phyloP scores from a whole-genome alignment of 2,888 invertebrate species.

The Seladonia tumulorum region DNA sequence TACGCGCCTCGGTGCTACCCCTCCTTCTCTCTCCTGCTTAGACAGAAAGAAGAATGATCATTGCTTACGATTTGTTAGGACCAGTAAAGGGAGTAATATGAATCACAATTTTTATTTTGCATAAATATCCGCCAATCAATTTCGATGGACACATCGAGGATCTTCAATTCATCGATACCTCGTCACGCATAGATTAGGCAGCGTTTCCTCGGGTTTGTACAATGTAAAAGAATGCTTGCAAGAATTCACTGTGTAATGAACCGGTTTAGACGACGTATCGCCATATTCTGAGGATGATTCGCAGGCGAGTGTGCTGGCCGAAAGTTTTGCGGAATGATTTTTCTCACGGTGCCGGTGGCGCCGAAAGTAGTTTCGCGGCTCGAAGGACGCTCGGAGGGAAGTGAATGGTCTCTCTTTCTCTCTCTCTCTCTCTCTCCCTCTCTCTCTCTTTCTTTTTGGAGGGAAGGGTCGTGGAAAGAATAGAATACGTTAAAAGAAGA shows the following conservation, averaged over 20 bases:
- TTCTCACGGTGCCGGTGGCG: constrained; percentile 35
- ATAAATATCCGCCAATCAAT: too few relatives aligned
- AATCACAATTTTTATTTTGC: neutral
- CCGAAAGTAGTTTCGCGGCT: constrained; percentile 7
- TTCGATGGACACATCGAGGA: too few relatives aligned
- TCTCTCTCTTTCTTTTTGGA: neutral
- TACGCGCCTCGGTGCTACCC: neutral
- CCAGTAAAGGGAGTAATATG: neutral
- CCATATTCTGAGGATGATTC: neutral
- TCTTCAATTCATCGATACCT: too few relatives aligned
- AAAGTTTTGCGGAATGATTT: neutral
- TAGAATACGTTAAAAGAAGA: constrained; percentile 45
- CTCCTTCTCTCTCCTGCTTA: neutral
- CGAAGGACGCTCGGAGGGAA: neutral
- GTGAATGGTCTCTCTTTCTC: neutral
- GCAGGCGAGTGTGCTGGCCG: neutral
- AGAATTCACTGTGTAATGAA: neutral
- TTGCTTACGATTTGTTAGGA: neutral
- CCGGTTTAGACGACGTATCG: neutral
- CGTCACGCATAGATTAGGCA: too few relatives aligned
- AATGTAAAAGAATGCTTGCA: neutral
- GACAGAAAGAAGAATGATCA: neutral
- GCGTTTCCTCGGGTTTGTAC: neutral
- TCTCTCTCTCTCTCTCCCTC: neutral
- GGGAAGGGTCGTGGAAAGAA: constrained; percentile 17